phyloP scores from a whole-genome alignment of 1,140 invertebrate genomes.

The Macrostomum lignano region DNA sequence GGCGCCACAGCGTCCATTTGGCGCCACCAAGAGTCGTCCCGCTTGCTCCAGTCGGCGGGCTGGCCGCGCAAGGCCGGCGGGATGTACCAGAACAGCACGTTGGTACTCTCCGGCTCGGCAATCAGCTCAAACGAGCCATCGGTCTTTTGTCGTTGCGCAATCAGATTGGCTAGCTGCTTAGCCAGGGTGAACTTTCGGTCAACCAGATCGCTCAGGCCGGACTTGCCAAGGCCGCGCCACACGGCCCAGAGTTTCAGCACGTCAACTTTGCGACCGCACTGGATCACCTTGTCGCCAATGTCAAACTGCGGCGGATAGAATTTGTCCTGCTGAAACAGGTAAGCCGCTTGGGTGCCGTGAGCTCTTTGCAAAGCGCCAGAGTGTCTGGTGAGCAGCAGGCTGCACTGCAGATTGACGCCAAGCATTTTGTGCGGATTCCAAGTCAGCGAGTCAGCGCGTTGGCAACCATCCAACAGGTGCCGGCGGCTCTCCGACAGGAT shows the following conservation, averaged over 20 bases:
- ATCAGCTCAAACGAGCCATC: too few species aligned
- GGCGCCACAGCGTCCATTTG: too few species aligned
- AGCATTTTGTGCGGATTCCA: slow-evolving; percentile 99
- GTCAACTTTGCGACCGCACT: slow-evolving; percentile 75
- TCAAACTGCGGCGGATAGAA: slow-evolving; percentile 74
- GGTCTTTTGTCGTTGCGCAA: too few species aligned
- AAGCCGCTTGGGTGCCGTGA: slow-evolving; percentile 84
- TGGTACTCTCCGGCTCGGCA: slow-evolving; percentile 79
- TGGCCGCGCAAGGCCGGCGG: slow-evolving; percentile 51
- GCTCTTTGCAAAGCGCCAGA: slow-evolving; percentile 44
- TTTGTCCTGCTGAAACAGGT: slow-evolving; percentile 90
- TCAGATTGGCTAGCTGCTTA: too few species aligned
- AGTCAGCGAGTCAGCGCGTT: slow-evolving; percentile 75
- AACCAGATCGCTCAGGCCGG: slow-evolving; percentile 8
- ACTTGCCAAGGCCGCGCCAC: slow-evolving; percentile 33
- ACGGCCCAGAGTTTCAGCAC: slow-evolving; percentile 92
- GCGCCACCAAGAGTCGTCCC: too few species aligned
- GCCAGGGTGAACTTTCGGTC: too few species aligned
- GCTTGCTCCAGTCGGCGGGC: too few species aligned
- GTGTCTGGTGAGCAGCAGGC: neutral
- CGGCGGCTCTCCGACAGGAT: slow-evolving; percentile 69
- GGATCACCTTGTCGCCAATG: slow-evolving; percentile 84
- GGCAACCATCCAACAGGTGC: slow-evolving; percentile 55
- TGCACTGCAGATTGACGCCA: slow-evolving; percentile 70
- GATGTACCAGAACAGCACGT: slow-evolving; percentile 91